Evolutionary conservation across 2,797 vertebrate genomes (phyloP).

Genomic region (Taenioides sp.): DNA sequence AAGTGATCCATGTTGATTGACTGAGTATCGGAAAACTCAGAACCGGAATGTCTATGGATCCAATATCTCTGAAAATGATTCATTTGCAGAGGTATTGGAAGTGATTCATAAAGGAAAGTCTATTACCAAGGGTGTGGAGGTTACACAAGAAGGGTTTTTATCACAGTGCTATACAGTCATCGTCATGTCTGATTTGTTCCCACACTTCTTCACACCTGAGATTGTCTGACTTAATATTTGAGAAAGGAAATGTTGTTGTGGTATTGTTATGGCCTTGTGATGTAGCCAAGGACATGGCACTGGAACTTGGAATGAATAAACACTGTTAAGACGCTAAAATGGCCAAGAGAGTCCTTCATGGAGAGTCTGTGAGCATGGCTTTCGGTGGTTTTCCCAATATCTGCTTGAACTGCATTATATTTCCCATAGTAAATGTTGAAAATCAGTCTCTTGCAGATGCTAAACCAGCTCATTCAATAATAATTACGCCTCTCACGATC

Average conservation of each 20-base stretch:
- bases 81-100: too few relatives aligned
- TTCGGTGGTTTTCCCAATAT: slow-evolving; percentile 16
- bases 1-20: slow-evolving; percentile 20
- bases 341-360: slow-evolving; percentile 25
- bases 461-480: too few relatives aligned
- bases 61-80: slow-evolving; percentile 41
- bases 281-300: slow-evolving; percentile 49
- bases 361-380: slow-evolving; percentile 28
- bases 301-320: slow-evolving; percentile 45
- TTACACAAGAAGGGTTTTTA: slow-evolving; percentile 55
- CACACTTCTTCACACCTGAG: slow-evolving; percentile 21
- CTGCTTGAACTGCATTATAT: slow-evolving; percentile 19
- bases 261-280: slow-evolving; percentile 47
- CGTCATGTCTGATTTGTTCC: neutral
- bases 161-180: slow-evolving; percentile 31
- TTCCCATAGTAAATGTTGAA: slow-evolving; percentile 24
- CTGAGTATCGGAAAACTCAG: slow-evolving; percentile 19
- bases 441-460: slow-evolving; percentile 7
- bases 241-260: slow-evolving; percentile 16
- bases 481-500: too few relatives aligned
- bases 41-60: slow-evolving; percentile 14
- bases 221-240: slow-evolving; percentile 18
- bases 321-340: slow-evolving; percentile 23
- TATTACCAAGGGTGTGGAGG: slow-evolving; percentile 55
- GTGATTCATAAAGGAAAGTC: slow-evolving; percentile 46